A percentile compares a stretch with the other conserved stretches of the same genome.
These are phyloP conservation scores for Tipula helvola DNA, from an alignment of 2,888 invertebrate genomes.

Conservation along the genomic window DNA sequence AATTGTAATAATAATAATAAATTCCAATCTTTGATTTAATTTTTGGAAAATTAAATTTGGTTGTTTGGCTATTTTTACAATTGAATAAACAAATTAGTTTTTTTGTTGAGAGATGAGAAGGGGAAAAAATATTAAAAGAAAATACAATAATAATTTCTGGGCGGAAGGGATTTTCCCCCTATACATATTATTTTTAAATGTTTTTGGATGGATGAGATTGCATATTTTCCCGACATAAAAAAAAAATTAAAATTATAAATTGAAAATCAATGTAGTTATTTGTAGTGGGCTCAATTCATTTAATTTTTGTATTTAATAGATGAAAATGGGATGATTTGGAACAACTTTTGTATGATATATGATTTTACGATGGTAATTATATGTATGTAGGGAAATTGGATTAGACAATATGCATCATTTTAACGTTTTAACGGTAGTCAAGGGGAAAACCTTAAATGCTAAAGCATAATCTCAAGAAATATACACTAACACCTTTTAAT, in stretches of 20 bases:
- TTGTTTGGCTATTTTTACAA: not conserved
- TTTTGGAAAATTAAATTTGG: not conserved
- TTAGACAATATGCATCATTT: not conserved
- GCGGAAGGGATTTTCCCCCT: not conserved
- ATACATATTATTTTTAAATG: not conserved
- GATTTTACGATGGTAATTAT: not conserved
- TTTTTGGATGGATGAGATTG: not conserved
- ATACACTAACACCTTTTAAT: not conserved
- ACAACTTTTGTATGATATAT: not conserved
- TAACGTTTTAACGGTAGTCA: not conserved
- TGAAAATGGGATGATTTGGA: not conserved
- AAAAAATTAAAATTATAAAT: not conserved
- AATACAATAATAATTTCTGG: not conserved
- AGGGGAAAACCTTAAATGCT: not conserved
- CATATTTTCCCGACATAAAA: not conserved
- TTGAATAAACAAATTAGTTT: constrained; percentile 4
- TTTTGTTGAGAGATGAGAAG: not conserved
- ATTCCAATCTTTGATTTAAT: not conserved
- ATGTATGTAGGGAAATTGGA: not conserved
- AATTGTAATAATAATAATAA: not conserved
- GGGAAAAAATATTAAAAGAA: not conserved
- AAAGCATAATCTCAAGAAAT: no score
- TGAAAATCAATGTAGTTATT: not conserved
- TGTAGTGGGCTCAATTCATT: not conserved
- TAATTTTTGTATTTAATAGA: not conserved